Conservation (phyloP, 2,888 invertebrate species). For the Pandemis heparana region DNA sequence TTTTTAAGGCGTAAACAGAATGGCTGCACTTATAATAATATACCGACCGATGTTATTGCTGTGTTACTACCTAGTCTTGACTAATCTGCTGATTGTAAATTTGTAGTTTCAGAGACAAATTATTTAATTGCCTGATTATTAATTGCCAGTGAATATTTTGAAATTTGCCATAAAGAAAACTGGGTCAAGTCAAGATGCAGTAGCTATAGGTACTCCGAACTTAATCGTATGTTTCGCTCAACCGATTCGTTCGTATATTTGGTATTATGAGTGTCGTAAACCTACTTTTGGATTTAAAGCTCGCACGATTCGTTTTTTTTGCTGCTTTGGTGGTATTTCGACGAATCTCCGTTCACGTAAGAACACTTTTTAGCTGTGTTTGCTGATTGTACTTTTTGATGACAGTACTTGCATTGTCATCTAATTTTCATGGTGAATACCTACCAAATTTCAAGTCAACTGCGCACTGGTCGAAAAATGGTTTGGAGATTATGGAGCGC, state of each 20-base stretch:
- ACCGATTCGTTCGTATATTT: neutral
- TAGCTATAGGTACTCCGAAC: neutral
- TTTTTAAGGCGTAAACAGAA: neutral
- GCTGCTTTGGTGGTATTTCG: neutral
- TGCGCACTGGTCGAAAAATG: too few relatives aligned
- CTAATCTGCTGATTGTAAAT: too few relatives aligned
- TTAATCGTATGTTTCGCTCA: neutral
- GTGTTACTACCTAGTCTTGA: too few relatives aligned
- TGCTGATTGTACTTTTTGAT: too few relatives aligned
- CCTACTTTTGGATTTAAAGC: conserved; percentile 8
- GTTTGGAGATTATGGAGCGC: too few relatives aligned
- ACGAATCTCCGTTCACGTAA: neutral
- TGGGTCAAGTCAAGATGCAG: neutral
- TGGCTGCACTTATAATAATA: neutral
- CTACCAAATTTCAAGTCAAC: too few relatives aligned
- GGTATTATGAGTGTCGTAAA: conserved; percentile 8
- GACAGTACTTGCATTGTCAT: too few relatives aligned
- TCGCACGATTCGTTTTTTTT: neutral
- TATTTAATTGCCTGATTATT: too few relatives aligned
- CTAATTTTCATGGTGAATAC: too few relatives aligned
- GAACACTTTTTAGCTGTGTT: neutral
- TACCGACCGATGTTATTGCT: too few relatives aligned
- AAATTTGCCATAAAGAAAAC: neutral
- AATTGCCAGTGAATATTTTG: neutral
- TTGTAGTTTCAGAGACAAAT: too few relatives aligned